A percentile compares a stretch with the other conserved stretches of the same genome.
Conservation (phyloP, 2,888 invertebrate genomes). For the Lasioglossum villosulum region DNA sequence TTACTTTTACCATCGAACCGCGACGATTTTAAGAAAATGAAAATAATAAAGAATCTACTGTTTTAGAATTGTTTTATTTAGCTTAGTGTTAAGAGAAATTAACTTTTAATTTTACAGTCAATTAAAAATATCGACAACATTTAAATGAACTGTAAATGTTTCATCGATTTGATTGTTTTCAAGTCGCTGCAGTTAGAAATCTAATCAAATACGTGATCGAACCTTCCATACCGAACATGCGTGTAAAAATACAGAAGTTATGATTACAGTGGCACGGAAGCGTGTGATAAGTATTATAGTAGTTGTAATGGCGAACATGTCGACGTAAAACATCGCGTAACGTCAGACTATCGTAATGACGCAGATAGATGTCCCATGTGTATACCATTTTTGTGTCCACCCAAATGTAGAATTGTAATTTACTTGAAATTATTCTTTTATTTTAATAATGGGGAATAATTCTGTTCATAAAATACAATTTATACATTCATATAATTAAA, state of each 20-base stretch:
- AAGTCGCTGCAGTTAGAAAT: background rate
- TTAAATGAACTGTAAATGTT: background rate
- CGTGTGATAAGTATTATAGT: slow-evolving; percentile 4
- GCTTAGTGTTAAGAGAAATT: background rate
- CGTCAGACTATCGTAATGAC: slow-evolving; percentile 17
- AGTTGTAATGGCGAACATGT: background rate
- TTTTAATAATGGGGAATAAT: no score
- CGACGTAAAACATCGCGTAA: slow-evolving; percentile 6
- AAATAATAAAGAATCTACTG: background rate
- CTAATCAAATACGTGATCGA: background rate
- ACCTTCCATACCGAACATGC: background rate
- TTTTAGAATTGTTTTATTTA: background rate
- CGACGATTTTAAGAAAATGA: background rate
- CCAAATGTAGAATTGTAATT: background rate
- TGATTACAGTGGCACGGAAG: slow-evolving; percentile 5
- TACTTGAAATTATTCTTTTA: background rate
- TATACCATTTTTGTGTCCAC: background rate
- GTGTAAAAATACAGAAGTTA: background rate
- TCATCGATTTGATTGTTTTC: background rate
- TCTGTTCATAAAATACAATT: no score
- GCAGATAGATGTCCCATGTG: background rate
- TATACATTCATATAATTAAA: background rate
- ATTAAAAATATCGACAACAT: background rate
- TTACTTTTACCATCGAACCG: background rate
- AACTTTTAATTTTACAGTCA: background rate